A percentile compares a stretch with the other conserved stretches of the same genome.
These are phyloP conservation scores for Hippocampus comes DNA, from an alignment of 2,113 vertebrate species.

Conservation along the genomic window DNA sequence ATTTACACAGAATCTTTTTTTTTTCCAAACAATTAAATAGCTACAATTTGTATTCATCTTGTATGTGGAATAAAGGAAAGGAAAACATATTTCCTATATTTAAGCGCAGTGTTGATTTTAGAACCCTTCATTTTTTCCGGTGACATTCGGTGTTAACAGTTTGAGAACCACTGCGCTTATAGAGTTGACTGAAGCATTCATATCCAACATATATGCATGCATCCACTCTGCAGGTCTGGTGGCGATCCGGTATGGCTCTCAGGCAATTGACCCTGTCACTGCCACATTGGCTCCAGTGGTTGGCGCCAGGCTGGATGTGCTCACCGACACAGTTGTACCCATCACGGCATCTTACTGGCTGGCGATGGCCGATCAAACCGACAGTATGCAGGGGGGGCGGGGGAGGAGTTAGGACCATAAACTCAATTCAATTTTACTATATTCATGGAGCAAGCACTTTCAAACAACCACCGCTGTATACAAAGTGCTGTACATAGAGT, in stretches of 20 bases:
- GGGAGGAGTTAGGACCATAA: background rate
- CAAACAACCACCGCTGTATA: too few species aligned
- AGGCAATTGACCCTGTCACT: conserved; percentile 77
- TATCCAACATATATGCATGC: background rate
- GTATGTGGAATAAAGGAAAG: too few species aligned
- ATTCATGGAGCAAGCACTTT: too few species aligned
- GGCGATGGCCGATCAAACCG: conserved; percentile 57
- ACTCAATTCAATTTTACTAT: too few species aligned
- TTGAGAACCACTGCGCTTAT: background rate
- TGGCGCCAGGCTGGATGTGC: conserved; percentile 72
- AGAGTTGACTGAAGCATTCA: background rate
- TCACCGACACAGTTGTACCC: conserved; percentile 71
- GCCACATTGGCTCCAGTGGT: conserved; percentile 76
- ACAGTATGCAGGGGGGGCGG: conserved; percentile 71
- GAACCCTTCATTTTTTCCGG: too few species aligned
- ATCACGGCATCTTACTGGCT: conserved; percentile 73
- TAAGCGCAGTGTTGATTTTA: too few species aligned
- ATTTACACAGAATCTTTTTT: too few species aligned
- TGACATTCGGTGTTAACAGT: background rate
- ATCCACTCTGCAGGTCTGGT: conserved; percentile 75
- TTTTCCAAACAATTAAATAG: too few species aligned
- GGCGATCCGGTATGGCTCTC: conserved; percentile 77
- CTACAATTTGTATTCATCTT: too few species aligned
- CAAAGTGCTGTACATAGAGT: too few species aligned
- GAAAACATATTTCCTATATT: too few species aligned